A percentile compares a stretch with the other conserved stretches of the same genome.
These are phyloP conservation scores for Sympetrum striolatum DNA, from an alignment of 2,888 invertebrate genomes.

Conservation along the genomic window DNA sequence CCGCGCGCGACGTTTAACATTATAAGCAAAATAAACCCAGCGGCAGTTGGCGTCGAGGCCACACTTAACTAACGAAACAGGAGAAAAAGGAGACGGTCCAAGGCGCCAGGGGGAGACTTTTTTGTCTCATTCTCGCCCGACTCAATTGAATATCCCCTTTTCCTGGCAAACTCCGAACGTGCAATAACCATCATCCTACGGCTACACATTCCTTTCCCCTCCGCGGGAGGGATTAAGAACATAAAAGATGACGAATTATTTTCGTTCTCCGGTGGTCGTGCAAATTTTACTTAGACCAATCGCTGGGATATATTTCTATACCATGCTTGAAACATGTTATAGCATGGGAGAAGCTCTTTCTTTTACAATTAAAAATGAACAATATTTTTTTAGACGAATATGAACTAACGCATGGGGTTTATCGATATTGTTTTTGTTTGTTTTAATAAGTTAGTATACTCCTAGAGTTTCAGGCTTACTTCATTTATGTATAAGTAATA, in stretches of 20 bases:
- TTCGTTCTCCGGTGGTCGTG: no score
- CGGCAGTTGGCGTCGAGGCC: background rate
- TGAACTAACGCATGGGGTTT: no score
- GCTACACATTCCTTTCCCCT: background rate
- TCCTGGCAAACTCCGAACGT: background rate
- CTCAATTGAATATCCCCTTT: background rate
- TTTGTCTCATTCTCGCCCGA: background rate
- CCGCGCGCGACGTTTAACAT: background rate
- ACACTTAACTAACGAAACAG: background rate
- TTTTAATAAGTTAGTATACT: no score
- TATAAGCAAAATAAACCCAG: background rate
- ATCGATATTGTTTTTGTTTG: no score
- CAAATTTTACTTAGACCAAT: no score
- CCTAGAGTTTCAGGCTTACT: no score
- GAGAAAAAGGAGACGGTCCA: background rate
- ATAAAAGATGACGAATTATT: background rate
- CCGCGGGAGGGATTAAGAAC: background rate
- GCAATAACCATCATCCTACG: background rate
- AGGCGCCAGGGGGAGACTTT: background rate
- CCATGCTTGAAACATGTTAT: no score
- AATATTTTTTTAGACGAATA: no score
- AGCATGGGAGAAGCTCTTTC: no score
- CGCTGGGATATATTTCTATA: no score
- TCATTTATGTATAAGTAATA: no score
- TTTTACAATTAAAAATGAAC: no score